Conservation (phyloP, 2,888 invertebrate genomes). For the Pterobdella sp. region DNA sequence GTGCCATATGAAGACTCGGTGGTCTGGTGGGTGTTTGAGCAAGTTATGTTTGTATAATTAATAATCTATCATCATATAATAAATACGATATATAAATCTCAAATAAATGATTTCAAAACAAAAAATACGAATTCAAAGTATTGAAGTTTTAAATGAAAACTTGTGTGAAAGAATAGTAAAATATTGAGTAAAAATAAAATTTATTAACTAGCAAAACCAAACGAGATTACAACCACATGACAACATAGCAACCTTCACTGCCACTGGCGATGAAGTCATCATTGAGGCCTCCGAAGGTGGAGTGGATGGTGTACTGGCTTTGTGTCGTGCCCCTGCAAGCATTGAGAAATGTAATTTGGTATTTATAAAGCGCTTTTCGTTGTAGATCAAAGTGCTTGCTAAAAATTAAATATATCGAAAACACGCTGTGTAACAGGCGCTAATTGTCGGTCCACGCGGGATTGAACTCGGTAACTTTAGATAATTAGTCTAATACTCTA, state of each 20-base stretch:
- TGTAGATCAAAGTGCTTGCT: too few relatives aligned
- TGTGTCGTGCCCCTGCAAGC: conserved; percentile 81
- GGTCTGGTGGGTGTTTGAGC: conserved; percentile 55
- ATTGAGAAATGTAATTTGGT: too few relatives aligned
- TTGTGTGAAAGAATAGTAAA: neutral
- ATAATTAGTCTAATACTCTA: too few relatives aligned
- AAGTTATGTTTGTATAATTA: neutral
- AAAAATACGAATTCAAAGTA: neutral
- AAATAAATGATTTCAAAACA: neutral
- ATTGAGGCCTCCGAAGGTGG: conserved; percentile 92
- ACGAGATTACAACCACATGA: neutral
- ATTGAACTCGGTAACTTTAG: too few relatives aligned
- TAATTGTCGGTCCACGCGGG: too few relatives aligned
- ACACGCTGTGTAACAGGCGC: too few relatives aligned
- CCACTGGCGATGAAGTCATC: conserved; percentile 95
- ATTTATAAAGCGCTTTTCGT: too few relatives aligned
- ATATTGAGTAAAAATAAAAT: neutral
- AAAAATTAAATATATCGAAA: too few relatives aligned
- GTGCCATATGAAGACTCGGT: conserved; percentile 90
- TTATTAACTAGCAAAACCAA: neutral
- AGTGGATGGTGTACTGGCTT: conserved; percentile 93
- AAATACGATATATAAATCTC: neutral
- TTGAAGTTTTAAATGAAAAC: neutral
- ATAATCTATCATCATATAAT: neutral
- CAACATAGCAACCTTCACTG: conserved; percentile 72